Conservation (phyloP, 1,140 invertebrate genomes). For the Lethrus apterus region DNA sequence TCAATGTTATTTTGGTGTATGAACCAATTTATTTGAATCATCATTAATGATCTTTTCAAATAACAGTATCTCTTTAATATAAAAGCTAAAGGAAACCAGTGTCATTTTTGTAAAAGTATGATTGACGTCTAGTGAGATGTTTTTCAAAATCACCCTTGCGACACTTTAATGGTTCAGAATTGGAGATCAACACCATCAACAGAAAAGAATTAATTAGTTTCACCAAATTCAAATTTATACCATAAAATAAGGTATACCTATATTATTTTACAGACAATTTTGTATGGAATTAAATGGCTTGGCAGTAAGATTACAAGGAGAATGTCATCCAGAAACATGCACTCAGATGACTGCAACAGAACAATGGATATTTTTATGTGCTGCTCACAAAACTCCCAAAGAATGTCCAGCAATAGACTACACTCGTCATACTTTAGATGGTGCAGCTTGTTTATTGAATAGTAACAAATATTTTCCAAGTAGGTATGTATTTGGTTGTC, state of each 20-base stretch:
- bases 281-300: conserved; percentile 98
- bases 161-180: too few relatives aligned
- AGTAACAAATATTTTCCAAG: conserved; percentile 99
- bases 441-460: conserved; percentile 95
- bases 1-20: too few relatives aligned
- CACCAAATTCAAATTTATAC: too few relatives aligned
- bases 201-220: too few relatives aligned
- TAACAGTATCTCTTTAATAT: too few relatives aligned
- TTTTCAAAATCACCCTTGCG: too few relatives aligned
- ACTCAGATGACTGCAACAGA: conserved; percentile 99
- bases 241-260: background rate
- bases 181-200: too few relatives aligned
- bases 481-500: conserved; percentile 54
- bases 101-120: too few relatives aligned
- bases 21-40: too few relatives aligned
- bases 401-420: conserved; percentile 99
- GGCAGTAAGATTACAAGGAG: conserved; percentile 85
- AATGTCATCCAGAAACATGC: conserved; percentile 94
- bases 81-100: too few relatives aligned
- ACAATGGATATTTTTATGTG: conserved; percentile 99
- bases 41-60: too few relatives aligned
- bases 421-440: conserved; percentile 97
- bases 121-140: too few relatives aligned
- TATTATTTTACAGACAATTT: conserved; percentile 76
- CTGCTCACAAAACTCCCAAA: conserved; percentile 99